Conservation (phyloP, 1,140 invertebrate species). For the Drosophila persimilis region DNA sequence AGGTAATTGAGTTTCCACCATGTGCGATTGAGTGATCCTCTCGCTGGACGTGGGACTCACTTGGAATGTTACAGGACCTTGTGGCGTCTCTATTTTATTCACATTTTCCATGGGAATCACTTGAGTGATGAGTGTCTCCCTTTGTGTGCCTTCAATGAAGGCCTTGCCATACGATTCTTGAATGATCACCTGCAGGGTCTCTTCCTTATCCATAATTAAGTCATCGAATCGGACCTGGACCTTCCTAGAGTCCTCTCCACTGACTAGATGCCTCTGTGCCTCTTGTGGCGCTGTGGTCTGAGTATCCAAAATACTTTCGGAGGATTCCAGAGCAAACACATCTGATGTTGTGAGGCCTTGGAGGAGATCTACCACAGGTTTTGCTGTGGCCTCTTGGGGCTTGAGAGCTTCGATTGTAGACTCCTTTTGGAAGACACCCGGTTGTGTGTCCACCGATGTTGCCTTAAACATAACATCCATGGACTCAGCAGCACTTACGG, state of each 20-base stretch:
- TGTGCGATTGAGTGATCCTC: conserved; percentile 17
- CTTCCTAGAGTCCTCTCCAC: conserved; percentile 34
- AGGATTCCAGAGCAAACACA: conserved; percentile 36
- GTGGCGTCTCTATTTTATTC: conserved; percentile 6
- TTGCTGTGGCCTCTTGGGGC: conserved; percentile 26
- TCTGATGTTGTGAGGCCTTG: conserved; percentile 41
- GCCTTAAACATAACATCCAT: conserved; percentile 46
- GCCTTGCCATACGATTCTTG: conserved; percentile 49
- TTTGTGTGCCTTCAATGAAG: conserved; percentile 57
- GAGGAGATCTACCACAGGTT: conserved; percentile 26
- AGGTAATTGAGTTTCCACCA: conserved; percentile 19
- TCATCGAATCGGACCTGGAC: conserved; percentile 38
- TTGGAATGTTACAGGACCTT: background rate
- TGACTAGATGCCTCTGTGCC: conserved; percentile 19
- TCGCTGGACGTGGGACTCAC: conserved; percentile 4
- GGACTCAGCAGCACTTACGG: conserved; percentile 27
- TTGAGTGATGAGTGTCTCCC: conserved; percentile 56
- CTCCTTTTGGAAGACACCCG: conserved; percentile 54
- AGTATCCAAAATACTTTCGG: conserved; percentile 12
- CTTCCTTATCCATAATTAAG: conserved; percentile 54
- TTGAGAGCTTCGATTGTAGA: conserved; percentile 10
- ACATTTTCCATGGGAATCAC: conserved; percentile 55
- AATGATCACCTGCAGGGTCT: conserved; percentile 10
- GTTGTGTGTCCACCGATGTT: conserved; percentile 29
- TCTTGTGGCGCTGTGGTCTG: conserved; percentile 4